Evolutionary conservation across 2,113 vertebrate genomes (phyloP), one percentile per base, ranked within the genome.

Genomic region (Cyanocitta stelleri): DNA sequence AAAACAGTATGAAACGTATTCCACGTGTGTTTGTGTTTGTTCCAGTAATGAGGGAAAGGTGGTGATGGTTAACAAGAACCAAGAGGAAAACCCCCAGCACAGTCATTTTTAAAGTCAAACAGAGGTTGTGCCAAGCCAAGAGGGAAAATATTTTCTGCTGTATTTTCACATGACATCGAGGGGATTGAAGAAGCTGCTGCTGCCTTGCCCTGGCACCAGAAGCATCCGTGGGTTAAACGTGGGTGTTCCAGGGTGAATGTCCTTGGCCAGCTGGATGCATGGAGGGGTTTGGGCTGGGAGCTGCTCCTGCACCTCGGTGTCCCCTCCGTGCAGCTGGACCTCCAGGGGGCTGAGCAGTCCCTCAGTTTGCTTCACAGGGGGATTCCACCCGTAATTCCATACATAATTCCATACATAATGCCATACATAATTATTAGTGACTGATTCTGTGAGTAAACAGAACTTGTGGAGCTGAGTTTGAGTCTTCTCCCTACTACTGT

Each of bases 21-120:
- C 85, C 77, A 84, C 22, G n/a, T 20, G 35, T 30, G 23, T 55
- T 84, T 32, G 1, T 75, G 48, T 90, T 93, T 92, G 66, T 96
- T 92, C 91, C 93, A 46, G 86, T 93, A 87, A 93, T 22, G 71
- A 91, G 58, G 76, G 84, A 90, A 86, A 84, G 68, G 63, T 6
- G 6, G 9, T 32, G 93, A 71, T 78, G 26, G 5, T 90, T 95
- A 92, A 93, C 80, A 89, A 92, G 84, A 93, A 89, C 30, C 74
- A 68, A 85, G 58, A 19, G 30, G 48, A 68, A 89, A 51, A 61
- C 23, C 55, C 64, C 66, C 55, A 4, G 80, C 84, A 87, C 81
- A 93, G 83, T 90, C 84, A 92, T 92, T 78, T 92, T 64, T 46
- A 4, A 86, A 95, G 85, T 90, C 90, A 92, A 91, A 35, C 56